Percentiles rank a stretch among this genome's conserved stretches.
Evolutionary conservation across 2,888 invertebrate species (phyloP).

Genomic region (Lysandra coridon): DNA sequence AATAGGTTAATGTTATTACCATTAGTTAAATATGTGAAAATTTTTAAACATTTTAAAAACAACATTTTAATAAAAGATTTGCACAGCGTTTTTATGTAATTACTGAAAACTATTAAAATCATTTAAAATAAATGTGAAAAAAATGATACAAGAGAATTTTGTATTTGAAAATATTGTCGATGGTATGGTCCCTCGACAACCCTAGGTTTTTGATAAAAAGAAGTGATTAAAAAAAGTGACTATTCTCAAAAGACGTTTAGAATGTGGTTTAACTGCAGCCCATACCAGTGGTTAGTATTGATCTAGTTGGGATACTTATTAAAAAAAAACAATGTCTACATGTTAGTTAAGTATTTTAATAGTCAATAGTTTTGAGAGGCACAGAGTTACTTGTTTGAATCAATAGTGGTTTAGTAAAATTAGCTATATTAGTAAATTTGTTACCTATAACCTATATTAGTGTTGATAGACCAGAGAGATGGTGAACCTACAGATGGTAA

Average conservation of each 20-base stretch:
- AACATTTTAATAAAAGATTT: neutral
- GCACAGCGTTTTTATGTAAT: neutral
- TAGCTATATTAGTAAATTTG: slow-evolving; percentile 33
- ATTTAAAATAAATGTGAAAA: neutral
- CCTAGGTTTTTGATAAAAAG: too few species aligned
- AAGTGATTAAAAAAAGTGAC: neutral
- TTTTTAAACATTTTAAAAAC: neutral
- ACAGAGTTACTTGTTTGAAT: slow-evolving; percentile 3
- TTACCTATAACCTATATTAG: slow-evolving; percentile 31
- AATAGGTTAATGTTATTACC: neutral
- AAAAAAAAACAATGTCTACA: neutral
- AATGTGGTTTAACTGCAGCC: neutral
- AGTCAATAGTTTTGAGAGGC: slow-evolving; percentile 16
- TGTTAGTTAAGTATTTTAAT: neutral
- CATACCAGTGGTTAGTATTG: neutral
- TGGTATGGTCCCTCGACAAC: neutral
- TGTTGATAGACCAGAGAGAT: neutral
- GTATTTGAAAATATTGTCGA: neutral
- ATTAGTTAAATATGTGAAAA: neutral
- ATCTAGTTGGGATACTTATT: neutral
- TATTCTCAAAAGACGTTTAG: neutral
- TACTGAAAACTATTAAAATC: neutral
- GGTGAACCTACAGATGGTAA: neutral
- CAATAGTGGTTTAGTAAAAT: slow-evolving; percentile 23
- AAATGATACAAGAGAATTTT: neutral